Conservation (phyloP, 2,113 vertebrate species). For the Takifugu flavidus region DNA sequence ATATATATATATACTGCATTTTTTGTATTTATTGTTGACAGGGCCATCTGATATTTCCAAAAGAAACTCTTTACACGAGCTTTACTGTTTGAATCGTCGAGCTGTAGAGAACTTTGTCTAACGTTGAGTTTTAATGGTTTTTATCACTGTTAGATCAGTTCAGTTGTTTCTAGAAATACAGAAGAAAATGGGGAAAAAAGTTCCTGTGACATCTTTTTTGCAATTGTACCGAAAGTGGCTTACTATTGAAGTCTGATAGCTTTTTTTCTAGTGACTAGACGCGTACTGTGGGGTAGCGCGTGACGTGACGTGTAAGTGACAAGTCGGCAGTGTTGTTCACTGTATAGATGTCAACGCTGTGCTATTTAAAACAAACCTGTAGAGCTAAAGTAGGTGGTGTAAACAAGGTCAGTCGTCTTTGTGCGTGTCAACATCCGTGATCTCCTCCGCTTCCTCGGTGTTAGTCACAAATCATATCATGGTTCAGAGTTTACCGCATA, state of each 20-base stretch:
- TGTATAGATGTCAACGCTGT: constrained; percentile 81
- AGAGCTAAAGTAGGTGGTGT: constrained; percentile 77
- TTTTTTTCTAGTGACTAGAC: constrained; percentile 81
- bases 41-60: constrained; percentile 78
- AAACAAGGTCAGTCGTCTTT: constrained; percentile 75
- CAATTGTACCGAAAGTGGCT: constrained; percentile 99
- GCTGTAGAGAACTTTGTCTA: constrained; percentile 86
- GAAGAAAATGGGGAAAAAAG: constrained; percentile 83
- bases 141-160: constrained; percentile 87
- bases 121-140: constrained; percentile 84
- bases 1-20: constrained; percentile 52
- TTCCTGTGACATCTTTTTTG: constrained; percentile 93
- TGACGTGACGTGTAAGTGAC: constrained; percentile 81
- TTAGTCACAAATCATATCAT: constrained; percentile 60
- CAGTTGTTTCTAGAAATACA: constrained; percentile 90
- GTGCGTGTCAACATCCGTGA: constrained; percentile 70
- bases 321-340: constrained; percentile 80
- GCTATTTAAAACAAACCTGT: constrained; percentile 78
- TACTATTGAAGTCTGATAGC: constrained; percentile 88
- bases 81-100: constrained; percentile 89
- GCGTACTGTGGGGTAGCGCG: constrained; percentile 75
- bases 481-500: constrained; percentile 57
- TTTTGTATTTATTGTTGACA: constrained; percentile 67
- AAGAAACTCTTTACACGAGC: constrained; percentile 81
- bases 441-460: constrained; percentile 68